Evolutionary conservation across 2,888 invertebrate species (phyloP).

Genomic region (Terebella lapidaria): DNA sequence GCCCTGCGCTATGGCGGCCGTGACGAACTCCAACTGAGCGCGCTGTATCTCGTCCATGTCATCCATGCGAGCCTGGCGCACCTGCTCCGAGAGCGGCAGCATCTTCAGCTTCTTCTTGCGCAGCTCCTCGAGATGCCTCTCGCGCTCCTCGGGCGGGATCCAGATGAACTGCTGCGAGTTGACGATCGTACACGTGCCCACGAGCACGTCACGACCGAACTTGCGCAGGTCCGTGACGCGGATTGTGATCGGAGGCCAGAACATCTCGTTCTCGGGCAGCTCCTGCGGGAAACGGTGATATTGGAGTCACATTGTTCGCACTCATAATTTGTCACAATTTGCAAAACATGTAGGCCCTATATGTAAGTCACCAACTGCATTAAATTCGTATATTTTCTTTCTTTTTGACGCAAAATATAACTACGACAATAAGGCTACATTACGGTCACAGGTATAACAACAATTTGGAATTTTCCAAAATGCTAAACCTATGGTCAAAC

Average conservation of each 20-base stretch:
- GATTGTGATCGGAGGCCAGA: conserved; percentile 32
- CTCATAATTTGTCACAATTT: too few species aligned
- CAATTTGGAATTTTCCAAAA: too few species aligned
- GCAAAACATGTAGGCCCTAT: too few species aligned
- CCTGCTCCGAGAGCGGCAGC: neutral
- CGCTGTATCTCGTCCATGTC: neutral
- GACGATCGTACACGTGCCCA: conserved; percentile 26
- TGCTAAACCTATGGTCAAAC: too few species aligned
- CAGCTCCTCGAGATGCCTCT: conserved; percentile 3
- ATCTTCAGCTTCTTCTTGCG: neutral
- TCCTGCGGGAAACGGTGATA: conserved; percentile 15
- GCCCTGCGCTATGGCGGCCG: neutral
- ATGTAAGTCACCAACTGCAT: too few species aligned
- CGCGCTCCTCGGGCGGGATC: conserved; percentile 10
- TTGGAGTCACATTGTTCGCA: too few species aligned
- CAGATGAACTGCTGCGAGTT: conserved; percentile 11
- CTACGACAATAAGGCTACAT: too few species aligned
- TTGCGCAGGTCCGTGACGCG: conserved; percentile 27
- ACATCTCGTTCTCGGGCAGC: conserved; percentile 29
- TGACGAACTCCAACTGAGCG: neutral
- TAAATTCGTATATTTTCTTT: too few species aligned
- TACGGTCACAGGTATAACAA: too few species aligned
- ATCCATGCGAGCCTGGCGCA: neutral
- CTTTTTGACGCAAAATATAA: too few species aligned
- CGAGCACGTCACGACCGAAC: conserved; percentile 28